Conservation (phyloP, 1,140 invertebrate species). For the Thalassaphorura encarpata region DNA sequence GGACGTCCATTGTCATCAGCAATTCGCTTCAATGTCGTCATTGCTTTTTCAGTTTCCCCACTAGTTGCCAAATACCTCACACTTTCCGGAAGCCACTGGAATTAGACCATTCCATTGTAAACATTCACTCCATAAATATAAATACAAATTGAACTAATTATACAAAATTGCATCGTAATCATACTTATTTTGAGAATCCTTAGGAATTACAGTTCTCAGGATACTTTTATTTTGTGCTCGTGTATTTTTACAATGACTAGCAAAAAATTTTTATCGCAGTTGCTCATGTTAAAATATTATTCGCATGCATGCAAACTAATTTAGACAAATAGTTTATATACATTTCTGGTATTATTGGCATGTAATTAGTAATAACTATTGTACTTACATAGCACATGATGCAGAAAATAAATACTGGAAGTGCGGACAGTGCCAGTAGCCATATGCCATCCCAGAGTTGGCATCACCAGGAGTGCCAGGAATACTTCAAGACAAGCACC, state of each 20-base stretch:
- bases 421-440: slow-evolving; percentile 74
- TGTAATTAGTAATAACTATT: neutral
- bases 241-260: too few relatives aligned
- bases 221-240: too few relatives aligned
- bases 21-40: slow-evolving; percentile 70
- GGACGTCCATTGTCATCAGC: slow-evolving; percentile 80
- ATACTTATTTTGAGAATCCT: neutral
- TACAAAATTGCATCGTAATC: too few relatives aligned
- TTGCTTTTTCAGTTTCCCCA: slow-evolving; percentile 73
- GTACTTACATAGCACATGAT: slow-evolving; percentile 35
- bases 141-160: too few relatives aligned
- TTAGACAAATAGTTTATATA: neutral
- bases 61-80: slow-evolving; percentile 75
- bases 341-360: neutral
- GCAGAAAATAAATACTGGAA: slow-evolving; percentile 71
- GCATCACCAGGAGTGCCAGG: slow-evolving; percentile 82
- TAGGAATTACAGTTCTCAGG: too few relatives aligned
- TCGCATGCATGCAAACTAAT: too few relatives aligned
- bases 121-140: neutral
- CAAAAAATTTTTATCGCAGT: too few relatives aligned
- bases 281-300: too few relatives aligned
- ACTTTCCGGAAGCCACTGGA: slow-evolving; percentile 87
- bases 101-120: slow-evolving; percentile 23
- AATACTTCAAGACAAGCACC: slow-evolving; percentile 87
- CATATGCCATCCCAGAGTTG: slow-evolving; percentile 80